A percentile compares a stretch with the other conserved stretches of the same genome.
Evolutionary conservation across 2,797 vertebrate species (phyloP).

Genomic region (Gephyroberyx darwinii): DNA sequence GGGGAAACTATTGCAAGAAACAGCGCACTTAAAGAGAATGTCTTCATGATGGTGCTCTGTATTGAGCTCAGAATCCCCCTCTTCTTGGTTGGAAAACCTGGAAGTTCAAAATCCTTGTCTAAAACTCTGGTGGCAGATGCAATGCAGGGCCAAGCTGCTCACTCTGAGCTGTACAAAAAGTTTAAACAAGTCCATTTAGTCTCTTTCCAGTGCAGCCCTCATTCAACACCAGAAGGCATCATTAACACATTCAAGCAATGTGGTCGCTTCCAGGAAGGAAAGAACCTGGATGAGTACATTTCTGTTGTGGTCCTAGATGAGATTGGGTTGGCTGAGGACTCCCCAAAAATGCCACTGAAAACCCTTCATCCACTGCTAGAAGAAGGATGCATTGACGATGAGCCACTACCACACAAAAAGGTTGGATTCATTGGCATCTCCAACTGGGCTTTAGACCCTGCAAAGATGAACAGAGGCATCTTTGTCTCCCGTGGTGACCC

Average conservation of each 20-base stretch:
- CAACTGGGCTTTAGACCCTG: constrained; percentile 98
- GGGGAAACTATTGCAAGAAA: constrained; percentile 92
- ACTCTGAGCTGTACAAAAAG: constrained; percentile 87
- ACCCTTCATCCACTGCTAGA: constrained; percentile 94
- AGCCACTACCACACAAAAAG: constrained; percentile 91
- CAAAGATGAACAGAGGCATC: constrained; percentile 98
- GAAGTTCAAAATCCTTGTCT: constrained; percentile 97
- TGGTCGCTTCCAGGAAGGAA: constrained; percentile 94
- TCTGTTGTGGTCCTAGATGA: constrained; percentile 97
- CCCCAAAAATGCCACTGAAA: constrained; percentile 97
- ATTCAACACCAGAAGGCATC: constrained; percentile 96
- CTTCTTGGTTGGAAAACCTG: constrained; percentile 96
- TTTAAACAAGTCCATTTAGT: constrained; percentile 95
- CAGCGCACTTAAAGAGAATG: constrained; percentile 93
- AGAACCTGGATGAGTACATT: constrained; percentile 91
- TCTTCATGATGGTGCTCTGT: constrained; percentile 99
- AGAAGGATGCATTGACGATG: constrained; percentile 95
- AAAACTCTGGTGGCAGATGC: constrained; percentile 96
- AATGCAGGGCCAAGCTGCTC: constrained; percentile 94
- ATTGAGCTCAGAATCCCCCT: constrained; percentile 95
- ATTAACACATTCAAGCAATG: constrained; percentile 96
- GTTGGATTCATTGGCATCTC: constrained; percentile 98
- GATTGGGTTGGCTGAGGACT: constrained; percentile 96
- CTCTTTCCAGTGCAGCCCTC: constrained; percentile 98
- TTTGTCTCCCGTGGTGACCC: constrained; percentile 94